Evolutionary conservation across 2,797 vertebrate genomes (phyloP).

Genomic region (Tamandua tetradactyla): DNA sequence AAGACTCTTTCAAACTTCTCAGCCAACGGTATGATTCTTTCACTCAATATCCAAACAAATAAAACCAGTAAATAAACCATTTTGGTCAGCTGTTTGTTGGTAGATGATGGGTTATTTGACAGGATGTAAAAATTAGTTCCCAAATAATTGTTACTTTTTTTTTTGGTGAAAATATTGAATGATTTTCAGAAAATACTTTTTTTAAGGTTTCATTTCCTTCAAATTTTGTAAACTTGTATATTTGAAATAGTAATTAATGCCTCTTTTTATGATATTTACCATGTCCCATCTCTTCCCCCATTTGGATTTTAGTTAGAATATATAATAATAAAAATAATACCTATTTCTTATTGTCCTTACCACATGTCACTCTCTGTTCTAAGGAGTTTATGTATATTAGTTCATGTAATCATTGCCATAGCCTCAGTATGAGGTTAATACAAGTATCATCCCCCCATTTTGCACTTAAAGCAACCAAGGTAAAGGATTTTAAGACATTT

Average conservation of each 20-base stretch:
- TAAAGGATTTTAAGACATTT: not conserved
- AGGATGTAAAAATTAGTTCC: slow-evolving; percentile 3
- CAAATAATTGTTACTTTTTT: not conserved
- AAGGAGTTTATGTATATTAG: not conserved
- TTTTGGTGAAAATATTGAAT: slow-evolving; percentile 16
- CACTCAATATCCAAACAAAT: not conserved
- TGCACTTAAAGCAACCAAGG: not conserved
- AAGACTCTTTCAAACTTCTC: slow-evolving; percentile 23
- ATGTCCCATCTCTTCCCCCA: not conserved
- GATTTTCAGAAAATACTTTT: slow-evolving; percentile 6
- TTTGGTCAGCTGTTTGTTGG: not conserved
- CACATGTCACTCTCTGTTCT: not conserved
- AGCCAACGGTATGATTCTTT: not conserved
- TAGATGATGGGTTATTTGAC: not conserved
- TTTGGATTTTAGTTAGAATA: slow-evolving; percentile 7
- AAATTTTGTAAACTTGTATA: not conserved
- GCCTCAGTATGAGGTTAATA: not conserved
- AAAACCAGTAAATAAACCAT: not conserved
- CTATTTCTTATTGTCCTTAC: not conserved
- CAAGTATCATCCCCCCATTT: not conserved
- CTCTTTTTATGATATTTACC: not conserved
- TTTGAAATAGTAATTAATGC: slow-evolving; percentile 15
- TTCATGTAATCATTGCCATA: not conserved
- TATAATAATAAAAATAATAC: not conserved
- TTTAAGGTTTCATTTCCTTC: not conserved